Evolutionary conservation across 1,140 invertebrate species (phyloP), one percentile per base, ranked within the genome.

Genomic region (Calliphora vicina): DNA sequence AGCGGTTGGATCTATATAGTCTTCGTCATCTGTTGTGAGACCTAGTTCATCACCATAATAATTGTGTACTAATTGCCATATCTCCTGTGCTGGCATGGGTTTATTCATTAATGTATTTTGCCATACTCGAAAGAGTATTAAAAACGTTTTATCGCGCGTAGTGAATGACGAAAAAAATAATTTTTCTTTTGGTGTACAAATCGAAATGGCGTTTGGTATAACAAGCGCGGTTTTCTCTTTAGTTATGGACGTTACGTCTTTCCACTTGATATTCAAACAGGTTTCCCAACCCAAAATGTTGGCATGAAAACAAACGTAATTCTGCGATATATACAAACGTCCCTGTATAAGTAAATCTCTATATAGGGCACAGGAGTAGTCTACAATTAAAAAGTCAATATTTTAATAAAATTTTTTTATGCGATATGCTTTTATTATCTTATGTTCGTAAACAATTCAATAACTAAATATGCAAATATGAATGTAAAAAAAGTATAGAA

Each of bases 281-380:
- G 97, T 98, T 91, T 98, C 97, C 97, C 97, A 98, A 86, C 96
- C 94, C 89, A 98, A 98, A 86, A 98, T 98, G 91, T 97, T 98
- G 29, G 97, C 97, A 92, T 98, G 97, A 92, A 99, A 99, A 91
- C 97, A 98, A 74, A 98, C 93, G 93, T 96, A 97, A 91, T 97
- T 97, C 92, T 97, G 96, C 15, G 97, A 97, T 15, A 98, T 95
- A 91, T 98, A 99, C 84, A 99, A 92, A 26, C 97, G 93, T 5
- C 97, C 97, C 89, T 99, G 97, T 9, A 97, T 95, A 82, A 98
- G 91, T 87, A 99, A 98, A 88, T 98, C 97, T 87, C 96, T 95
- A 91, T 98, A 97, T 29, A 98, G 91, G n/a, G 97, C 97, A 92
- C 97, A 99, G 13, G 97, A 98, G 92, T 99, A 98, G 93, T 98